A percentile compares a stretch with the other conserved stretches of the same genome.
Conservation (phyloP, 2,113 vertebrate species). For the Speoplatyrhinus poulsoni region DNA sequence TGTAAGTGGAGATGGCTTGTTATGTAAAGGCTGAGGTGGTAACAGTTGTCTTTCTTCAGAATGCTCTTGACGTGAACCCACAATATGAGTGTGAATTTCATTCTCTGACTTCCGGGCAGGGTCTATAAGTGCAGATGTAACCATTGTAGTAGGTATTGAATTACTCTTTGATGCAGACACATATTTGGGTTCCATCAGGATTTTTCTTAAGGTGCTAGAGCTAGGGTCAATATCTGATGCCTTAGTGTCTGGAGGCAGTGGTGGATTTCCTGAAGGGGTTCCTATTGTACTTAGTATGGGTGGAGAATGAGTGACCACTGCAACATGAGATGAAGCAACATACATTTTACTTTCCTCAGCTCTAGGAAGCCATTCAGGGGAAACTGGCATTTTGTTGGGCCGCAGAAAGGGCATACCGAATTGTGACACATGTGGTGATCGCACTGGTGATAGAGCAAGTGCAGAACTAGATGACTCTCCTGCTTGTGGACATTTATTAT, state of each 20-base stretch:
- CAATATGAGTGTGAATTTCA: conserved; percentile 69
- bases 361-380: conserved; percentile 85
- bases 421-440: conserved; percentile 68
- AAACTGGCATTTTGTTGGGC: conserved; percentile 65
- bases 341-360: conserved; percentile 83
- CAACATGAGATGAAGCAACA: conserved; percentile 81
- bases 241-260: conserved; percentile 91
- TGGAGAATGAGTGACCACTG: conserved; percentile 65
- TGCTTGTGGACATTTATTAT: conserved; percentile 58
- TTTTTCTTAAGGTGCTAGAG: conserved; percentile 95
- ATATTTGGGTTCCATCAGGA: conserved; percentile 98
- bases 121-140: conserved; percentile 82
- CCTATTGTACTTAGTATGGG: conserved; percentile 59
- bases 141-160: conserved; percentile 77
- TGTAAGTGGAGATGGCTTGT: conserved; percentile 69
- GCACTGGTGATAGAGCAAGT: conserved; percentile 40
- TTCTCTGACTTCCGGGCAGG: conserved; percentile 69
- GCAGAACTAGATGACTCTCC: conserved; percentile 48
- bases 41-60: conserved; percentile 79
- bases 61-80: conserved; percentile 73
- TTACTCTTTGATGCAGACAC: conserved; percentile 81
- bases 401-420: conserved; percentile 59
- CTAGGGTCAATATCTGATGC: conserved; percentile 90
- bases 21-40: conserved; percentile 59
- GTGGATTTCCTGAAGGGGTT: conserved; percentile 67